These are phyloP conservation scores for Erebia aethiops DNA, from an alignment of 2,888 invertebrate species.

Conservation along the genomic window DNA sequence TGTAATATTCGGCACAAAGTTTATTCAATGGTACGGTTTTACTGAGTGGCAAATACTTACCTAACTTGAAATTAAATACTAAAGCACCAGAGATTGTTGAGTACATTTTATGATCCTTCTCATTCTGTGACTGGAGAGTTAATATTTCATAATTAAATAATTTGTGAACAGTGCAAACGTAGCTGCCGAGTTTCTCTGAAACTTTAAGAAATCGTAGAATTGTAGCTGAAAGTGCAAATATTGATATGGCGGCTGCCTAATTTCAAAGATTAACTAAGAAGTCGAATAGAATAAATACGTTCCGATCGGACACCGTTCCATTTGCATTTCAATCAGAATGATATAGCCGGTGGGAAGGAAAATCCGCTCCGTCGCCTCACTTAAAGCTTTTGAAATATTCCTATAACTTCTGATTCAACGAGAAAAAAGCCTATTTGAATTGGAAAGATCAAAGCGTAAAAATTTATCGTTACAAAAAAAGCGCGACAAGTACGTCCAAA, in stretches of 20 bases:
- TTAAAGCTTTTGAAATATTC: conserved; percentile 82
- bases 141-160: conserved; percentile 38
- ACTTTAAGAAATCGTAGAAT: conserved; percentile 25
- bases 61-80: conserved; percentile 28
- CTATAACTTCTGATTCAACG: conserved; percentile 79
- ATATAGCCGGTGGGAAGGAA: conserved; percentile 79
- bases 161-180: conserved; percentile 34
- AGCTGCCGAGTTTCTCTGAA: conserved; percentile 28
- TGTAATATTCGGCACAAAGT: conserved; percentile 15
- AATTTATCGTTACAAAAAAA: conserved; percentile 78
- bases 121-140: conserved; percentile 37
- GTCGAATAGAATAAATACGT: conserved; percentile 74
- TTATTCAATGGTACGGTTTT: conserved; percentile 14
- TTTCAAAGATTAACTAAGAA: conserved; percentile 66
- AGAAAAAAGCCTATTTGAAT: conserved; percentile 80
- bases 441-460: conserved; percentile 82
- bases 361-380: conserved; percentile 79
- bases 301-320: conserved; percentile 76
- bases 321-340: conserved; percentile 81
- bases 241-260: conserved; percentile 53
- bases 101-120: conserved; percentile 40
- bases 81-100: conserved; percentile 30
- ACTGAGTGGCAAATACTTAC: conserved; percentile 17
- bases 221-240: conserved; percentile 35
- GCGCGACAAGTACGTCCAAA: conserved; percentile 71